phyloP scores from a whole-genome alignment of 2,888 invertebrate genomes.

The Tyria jacobaeae region DNA sequence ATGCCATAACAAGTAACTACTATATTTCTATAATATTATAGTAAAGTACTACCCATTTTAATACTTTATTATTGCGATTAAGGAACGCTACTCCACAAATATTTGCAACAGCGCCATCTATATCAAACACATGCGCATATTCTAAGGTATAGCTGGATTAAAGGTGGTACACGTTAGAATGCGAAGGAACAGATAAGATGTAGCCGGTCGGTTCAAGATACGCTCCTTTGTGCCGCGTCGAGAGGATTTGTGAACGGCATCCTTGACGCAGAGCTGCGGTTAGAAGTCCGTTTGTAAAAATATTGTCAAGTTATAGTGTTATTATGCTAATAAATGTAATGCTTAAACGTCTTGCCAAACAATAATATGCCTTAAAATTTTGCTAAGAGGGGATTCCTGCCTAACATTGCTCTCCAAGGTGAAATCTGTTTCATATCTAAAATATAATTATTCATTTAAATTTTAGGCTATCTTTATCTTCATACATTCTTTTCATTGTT shows the following conservation, averaged over 20 bases:
- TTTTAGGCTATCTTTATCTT: too few species aligned
- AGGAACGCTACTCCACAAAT: neutral
- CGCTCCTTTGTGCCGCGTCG: constrained; percentile 42
- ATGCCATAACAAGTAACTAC: neutral
- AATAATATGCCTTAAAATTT: too few species aligned
- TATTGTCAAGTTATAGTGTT: too few species aligned
- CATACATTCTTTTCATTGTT: too few species aligned
- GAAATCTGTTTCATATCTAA: too few species aligned
- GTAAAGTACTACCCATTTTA: neutral
- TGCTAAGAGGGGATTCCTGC: too few species aligned
- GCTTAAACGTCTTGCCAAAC: too few species aligned
- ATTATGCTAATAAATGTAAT: too few species aligned
- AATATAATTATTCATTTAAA: too few species aligned
- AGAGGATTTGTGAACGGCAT: constrained; percentile 53
- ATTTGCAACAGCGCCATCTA: constrained; percentile 22
- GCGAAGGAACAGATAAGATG: constrained; percentile 44
- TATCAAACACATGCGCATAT: constrained; percentile 20
- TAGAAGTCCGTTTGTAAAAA: too few species aligned
- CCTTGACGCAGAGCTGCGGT: constrained; percentile 24
- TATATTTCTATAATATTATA: neutral
- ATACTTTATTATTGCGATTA: neutral
- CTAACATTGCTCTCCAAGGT: too few species aligned
- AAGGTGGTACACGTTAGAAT: constrained; percentile 28
- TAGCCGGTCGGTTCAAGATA: constrained; percentile 47
- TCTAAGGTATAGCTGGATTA: constrained; percentile 32